A percentile compares a stretch with the other conserved stretches of the same genome.
These are phyloP conservation scores for Sesia bembeciformis DNA, from an alignment of 2,888 invertebrate genomes.

Conservation along the genomic window DNA sequence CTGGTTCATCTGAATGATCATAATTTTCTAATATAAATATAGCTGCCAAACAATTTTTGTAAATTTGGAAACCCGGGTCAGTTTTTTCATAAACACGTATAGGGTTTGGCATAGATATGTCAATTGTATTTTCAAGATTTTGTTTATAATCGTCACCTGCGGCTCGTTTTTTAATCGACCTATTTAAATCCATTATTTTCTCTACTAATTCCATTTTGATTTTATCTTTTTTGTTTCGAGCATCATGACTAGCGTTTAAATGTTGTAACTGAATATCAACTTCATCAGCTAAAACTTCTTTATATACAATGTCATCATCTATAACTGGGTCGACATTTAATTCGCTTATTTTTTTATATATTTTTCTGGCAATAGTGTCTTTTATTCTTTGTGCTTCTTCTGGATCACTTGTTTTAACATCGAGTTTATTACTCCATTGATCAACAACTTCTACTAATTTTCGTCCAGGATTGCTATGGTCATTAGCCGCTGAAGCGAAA, in stretches of 20 bases:
- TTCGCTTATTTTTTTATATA: constrained; percentile 38
- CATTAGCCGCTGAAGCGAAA: not conserved
- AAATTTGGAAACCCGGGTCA: constrained; percentile 43
- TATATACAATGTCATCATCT: constrained; percentile 29
- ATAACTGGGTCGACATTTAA: constrained; percentile 29
- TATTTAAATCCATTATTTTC: constrained; percentile 27
- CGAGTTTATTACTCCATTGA: constrained; percentile 36
- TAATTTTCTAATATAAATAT: constrained; percentile 48
- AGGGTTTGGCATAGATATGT: constrained; percentile 33
- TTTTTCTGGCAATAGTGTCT: constrained; percentile 25
- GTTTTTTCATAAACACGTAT: constrained; percentile 13
- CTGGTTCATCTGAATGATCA: constrained; percentile 31
- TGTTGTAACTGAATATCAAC: constrained; percentile 28
- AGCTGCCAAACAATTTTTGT: constrained; percentile 36
- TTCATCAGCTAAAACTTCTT: constrained; percentile 30
- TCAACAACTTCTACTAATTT: constrained; percentile 35
- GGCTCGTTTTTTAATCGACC: constrained; percentile 22
- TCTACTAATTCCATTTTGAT: constrained; percentile 26
- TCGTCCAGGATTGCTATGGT: constrained; percentile 14
- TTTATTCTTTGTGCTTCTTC: constrained; percentile 18
- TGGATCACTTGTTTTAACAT: constrained; percentile 21
- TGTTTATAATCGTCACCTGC: constrained; percentile 36
- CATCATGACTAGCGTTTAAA: constrained; percentile 19
- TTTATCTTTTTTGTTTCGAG: constrained; percentile 19
- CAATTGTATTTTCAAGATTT: constrained; percentile 34